Evolutionary conservation across 2,888 invertebrate genomes (phyloP), one percentile per base, ranked within the genome.

Genomic region (Agriopis marginaria): DNA sequence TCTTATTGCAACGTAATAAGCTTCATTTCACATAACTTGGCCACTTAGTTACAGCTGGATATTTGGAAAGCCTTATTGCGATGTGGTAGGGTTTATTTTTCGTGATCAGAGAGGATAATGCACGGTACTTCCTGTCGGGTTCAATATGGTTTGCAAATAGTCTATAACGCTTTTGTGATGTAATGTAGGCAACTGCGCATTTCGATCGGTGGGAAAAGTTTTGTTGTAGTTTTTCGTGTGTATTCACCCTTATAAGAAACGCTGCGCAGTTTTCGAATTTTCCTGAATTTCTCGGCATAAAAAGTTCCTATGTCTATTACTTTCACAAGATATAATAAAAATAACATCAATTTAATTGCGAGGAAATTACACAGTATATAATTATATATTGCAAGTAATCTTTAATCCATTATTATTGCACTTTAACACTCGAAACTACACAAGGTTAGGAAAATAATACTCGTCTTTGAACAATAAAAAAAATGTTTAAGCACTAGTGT

Each of bases 61-160:
- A 7, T 45, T 45, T 58, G 11, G n/a, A 47, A 9, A 23, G 12
- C 45, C 32, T 58, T 66, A 66, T 59, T n/a, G 7, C 14, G 7
- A 23, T n/a, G 45, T 10, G 49, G 3, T 68, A 68, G 61, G 63
- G 66, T 51, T 59, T 58, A 58, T 49, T 73, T 72, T 53, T 62
- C 50, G 50, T 66, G 56, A 65, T 50, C 60, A 42, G 39, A 47
- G 11, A 60, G 39, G 39, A 69, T 64, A 72, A 71, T 68, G 64
- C 63, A 51, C 8, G 45, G 68, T 42, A 70, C 72, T 73, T 76
- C 73, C 76, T 75, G 72, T 47, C 40, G 55, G 64, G 53, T 70
- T 71, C 61, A 64, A 63, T 76, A 70, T 72, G 69, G 76, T 61
- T 65, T 65, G 70, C 70, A 64, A 75, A 74, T 76, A 71, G 56